Evolutionary conservation across 1,140 invertebrate species (phyloP).

Genomic region (Drosophila lowei): DNA sequence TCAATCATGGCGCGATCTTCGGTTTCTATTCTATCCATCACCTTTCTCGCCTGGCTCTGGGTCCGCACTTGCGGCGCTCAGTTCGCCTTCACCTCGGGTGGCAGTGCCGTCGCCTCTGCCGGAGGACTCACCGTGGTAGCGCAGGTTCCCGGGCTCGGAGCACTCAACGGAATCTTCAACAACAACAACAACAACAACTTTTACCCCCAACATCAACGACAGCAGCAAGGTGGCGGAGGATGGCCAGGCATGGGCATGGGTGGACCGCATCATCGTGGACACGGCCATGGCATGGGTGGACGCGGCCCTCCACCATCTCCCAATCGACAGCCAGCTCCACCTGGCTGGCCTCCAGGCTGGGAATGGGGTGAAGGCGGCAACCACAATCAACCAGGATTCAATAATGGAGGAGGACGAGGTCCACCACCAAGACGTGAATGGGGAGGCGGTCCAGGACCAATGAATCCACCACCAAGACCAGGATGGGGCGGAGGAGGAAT

Average conservation of each 20-base stretch:
- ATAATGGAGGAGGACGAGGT: conserved; percentile 11
- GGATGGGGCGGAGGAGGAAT: conserved; percentile 28
- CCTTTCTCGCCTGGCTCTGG: conserved; percentile 13
- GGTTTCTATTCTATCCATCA: conserved; percentile 2
- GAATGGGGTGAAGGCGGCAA: conserved; percentile 34
- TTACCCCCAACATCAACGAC: conserved; percentile 6
- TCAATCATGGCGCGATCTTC: conserved; percentile 50
- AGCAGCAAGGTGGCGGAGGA: conserved; percentile 17
- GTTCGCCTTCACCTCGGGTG: conserved; percentile 36
- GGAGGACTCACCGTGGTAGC: conserved; percentile 52
- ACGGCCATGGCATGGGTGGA: conserved; percentile 4
- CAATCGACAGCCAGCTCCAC: conserved; percentile 32
- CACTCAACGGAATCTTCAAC: conserved; percentile 17
- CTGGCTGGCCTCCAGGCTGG: conserved; percentile 45
- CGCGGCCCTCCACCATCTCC: not conserved
- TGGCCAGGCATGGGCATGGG: conserved; percentile 16
- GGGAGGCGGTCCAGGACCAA: conserved; percentile 4
- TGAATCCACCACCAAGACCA: conserved; percentile 4
- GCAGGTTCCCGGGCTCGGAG: conserved; percentile 40
- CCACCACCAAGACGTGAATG: conserved; percentile 10
- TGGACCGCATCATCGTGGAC: not conserved
- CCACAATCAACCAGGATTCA: conserved; percentile 26
- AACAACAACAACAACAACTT: conserved; percentile 21
- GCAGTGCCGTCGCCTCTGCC: conserved; percentile 48
- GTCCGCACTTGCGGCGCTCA: conserved; percentile 36